Evolutionary conservation across 1,140 invertebrate species (phyloP).

Genomic region (Druon quercuslanigerum): DNA sequence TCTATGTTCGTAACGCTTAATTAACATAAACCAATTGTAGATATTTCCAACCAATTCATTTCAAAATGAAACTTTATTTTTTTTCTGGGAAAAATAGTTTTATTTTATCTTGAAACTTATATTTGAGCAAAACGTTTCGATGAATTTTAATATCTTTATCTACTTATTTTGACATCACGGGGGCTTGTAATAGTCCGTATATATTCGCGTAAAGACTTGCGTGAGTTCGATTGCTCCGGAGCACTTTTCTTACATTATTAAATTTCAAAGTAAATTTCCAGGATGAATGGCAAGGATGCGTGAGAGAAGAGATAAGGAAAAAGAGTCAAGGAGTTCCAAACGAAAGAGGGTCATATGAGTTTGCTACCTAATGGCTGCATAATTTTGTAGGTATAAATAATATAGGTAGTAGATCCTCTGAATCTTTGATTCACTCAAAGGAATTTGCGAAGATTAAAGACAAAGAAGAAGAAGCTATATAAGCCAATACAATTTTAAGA

Average conservation of each 20-base stretch:
- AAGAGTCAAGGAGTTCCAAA: slow-evolving; percentile 12
- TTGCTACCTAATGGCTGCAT: slow-evolving; percentile 11
- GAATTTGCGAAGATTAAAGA: not conserved
- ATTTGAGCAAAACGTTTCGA: not conserved
- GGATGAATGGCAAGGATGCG: slow-evolving; percentile 12
- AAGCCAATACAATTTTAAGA: not conserved
- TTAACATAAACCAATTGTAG: no score
- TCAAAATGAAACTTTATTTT: no score
- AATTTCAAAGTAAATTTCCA: slow-evolving; percentile 13
- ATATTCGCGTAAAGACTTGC: not conserved
- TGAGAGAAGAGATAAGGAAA: slow-evolving; percentile 1
- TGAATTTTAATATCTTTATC: not conserved
- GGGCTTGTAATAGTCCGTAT: no score
- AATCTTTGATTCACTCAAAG: not conserved
- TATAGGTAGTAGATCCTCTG: not conserved
- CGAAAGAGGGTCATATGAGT: slow-evolving; percentile 14
- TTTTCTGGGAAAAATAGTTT: no score
- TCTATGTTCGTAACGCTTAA: no score
- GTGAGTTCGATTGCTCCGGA: not conserved
- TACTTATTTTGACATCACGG: not conserved
- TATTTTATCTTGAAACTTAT: no score
- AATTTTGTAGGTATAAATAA: slow-evolving; percentile 17
- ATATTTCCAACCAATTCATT: no score
- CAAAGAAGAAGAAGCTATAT: not conserved
- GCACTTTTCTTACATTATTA: slow-evolving; percentile 3